Conservation (phyloP, 2,888 invertebrate genomes). For the Beris morrisii region DNA sequence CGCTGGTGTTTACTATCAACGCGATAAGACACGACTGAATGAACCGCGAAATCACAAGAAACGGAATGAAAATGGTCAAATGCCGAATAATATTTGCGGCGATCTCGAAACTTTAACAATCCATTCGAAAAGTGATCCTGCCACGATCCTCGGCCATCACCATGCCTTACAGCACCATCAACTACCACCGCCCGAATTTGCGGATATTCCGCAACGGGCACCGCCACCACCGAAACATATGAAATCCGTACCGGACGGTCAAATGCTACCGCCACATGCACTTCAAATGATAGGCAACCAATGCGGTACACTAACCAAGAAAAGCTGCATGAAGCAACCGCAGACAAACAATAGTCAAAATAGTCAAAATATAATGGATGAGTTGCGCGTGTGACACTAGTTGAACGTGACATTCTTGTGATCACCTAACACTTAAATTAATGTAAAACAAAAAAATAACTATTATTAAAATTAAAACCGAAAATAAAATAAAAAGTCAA, state of each 20-base stretch:
- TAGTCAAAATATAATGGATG: slow-evolving; percentile 70
- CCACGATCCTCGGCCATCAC: slow-evolving; percentile 73
- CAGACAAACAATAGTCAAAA: slow-evolving; percentile 45
- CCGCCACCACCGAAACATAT: slow-evolving; percentile 73
- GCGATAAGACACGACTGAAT: slow-evolving; percentile 79
- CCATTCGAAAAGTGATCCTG: slow-evolving; percentile 67
- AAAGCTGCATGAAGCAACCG: slow-evolving; percentile 61
- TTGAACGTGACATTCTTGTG: slow-evolving; percentile 36
- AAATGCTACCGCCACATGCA: slow-evolving; percentile 72
- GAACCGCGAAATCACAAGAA: slow-evolving; percentile 63
- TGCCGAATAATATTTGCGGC: slow-evolving; percentile 88
- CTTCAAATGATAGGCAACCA: slow-evolving; percentile 73
- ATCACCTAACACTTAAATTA: slow-evolving; percentile 2
- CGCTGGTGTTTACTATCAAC: slow-evolving; percentile 91
- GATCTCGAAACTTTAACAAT: slow-evolving; percentile 67
- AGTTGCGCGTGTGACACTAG: slow-evolving; percentile 79
- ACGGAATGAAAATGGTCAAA: slow-evolving; percentile 80
- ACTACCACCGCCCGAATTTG: slow-evolving; percentile 83
- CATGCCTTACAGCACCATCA: slow-evolving; percentile 78
- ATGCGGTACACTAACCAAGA: slow-evolving; percentile 75
- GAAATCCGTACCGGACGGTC: slow-evolving; percentile 67
- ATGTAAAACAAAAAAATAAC: background rate
- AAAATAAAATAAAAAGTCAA: background rate
- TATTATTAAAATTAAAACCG: background rate
- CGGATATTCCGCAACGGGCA: slow-evolving; percentile 75